Conservation (phyloP, 2,797 vertebrate species). For the Dendrocincla fuliginosa region DNA sequence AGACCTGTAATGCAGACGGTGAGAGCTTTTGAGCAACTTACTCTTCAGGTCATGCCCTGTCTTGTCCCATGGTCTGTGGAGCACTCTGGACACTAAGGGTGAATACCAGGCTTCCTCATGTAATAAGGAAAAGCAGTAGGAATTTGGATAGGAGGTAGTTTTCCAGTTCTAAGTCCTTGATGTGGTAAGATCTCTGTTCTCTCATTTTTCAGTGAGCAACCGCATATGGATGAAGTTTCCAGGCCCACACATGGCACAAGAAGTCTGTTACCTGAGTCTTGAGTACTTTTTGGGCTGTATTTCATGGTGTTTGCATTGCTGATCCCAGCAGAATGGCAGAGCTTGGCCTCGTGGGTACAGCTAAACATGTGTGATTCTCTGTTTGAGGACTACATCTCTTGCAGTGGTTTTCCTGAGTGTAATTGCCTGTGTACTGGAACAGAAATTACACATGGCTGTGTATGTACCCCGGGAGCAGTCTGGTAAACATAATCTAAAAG, state of each 20-base stretch:
- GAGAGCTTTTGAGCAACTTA: background rate
- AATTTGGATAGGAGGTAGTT: background rate
- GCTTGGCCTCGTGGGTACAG: background rate
- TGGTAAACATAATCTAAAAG: background rate
- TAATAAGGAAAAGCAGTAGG: background rate
- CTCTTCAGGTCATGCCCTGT: background rate
- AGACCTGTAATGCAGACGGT: rapidly evolving
- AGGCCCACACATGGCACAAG: background rate
- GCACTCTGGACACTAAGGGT: background rate
- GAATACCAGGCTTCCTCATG: background rate
- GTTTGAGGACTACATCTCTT: background rate
- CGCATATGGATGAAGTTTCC: background rate
- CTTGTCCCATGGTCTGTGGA: background rate
- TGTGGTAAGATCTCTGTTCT: background rate
- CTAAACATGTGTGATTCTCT: background rate
- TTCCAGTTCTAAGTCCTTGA: background rate
- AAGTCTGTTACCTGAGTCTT: background rate
- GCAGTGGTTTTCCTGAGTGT: background rate
- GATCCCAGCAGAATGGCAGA: background rate
- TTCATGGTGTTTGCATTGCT: background rate
- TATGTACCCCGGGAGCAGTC: background rate
- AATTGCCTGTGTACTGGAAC: background rate
- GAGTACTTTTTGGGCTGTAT: background rate
- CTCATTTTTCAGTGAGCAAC: background rate
- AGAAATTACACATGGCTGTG: background rate